phyloP scores from a whole-genome alignment of 1,140 invertebrate species.

The Coptotermes formosanus region DNA sequence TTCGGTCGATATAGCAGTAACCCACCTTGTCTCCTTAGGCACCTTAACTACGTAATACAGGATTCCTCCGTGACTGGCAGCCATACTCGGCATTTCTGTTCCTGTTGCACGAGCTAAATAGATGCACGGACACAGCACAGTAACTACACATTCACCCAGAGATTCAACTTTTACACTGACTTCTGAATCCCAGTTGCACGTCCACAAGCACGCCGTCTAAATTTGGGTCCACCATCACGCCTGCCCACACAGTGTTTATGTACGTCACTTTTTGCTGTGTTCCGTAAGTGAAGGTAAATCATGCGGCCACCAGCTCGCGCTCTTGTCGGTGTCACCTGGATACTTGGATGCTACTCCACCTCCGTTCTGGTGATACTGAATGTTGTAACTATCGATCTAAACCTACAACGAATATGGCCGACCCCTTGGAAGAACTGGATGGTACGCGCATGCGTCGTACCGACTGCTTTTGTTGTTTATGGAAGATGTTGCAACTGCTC shows the following conservation, averaged over 20 bases:
- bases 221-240: not conserved
- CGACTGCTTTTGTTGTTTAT: too few species aligned
- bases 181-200: too few species aligned
- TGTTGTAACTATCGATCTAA: not conserved
- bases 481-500: too few species aligned
- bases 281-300: too few species aligned
- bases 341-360: not conserved
- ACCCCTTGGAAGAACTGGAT: not conserved
- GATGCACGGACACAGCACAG: slow-evolving; percentile 23
- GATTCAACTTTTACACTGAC: too few species aligned
- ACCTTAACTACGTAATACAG: slow-evolving; percentile 64
- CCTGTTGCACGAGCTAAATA: not conserved
- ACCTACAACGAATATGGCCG: not conserved
- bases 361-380: not conserved
- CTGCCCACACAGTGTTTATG: not conserved
- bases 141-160: not conserved
- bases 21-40: slow-evolving; percentile 48
- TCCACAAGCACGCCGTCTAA: too few species aligned
- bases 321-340: not conserved
- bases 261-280: not conserved
- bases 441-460: not conserved
- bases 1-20: not conserved
- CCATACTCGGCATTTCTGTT: slow-evolving; percentile 50
- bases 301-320: too few species aligned
- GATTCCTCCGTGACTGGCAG: slow-evolving; percentile 60